Conservation (phyloP, 2,113 vertebrate species). For the Rousettus leschenaultii region DNA sequence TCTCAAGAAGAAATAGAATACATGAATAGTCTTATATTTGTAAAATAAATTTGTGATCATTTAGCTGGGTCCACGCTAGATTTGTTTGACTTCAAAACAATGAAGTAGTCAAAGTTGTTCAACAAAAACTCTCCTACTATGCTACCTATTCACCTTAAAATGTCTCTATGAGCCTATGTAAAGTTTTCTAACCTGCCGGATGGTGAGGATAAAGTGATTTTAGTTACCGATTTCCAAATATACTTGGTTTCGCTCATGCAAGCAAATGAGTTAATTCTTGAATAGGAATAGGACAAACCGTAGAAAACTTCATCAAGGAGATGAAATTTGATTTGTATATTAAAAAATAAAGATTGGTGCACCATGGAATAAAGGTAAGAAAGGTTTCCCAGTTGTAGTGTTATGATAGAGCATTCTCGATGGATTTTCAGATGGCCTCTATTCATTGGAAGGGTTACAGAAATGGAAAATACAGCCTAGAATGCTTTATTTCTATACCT, state of each 20-base stretch:
- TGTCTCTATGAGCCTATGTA: neutral
- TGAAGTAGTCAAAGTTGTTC: neutral
- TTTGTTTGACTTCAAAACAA: neutral
- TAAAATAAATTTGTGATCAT: neutral
- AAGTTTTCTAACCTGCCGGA: neutral
- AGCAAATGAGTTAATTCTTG: neutral
- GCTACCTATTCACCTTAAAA: neutral
- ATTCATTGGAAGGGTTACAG: neutral
- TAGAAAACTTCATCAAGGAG: neutral
- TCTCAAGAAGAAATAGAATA: neutral
- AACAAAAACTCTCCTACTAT: neutral
- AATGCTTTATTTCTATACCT: neutral
- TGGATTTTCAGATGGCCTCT: neutral
- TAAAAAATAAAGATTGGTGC: neutral
- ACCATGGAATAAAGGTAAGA: neutral
- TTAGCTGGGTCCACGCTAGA: neutral
- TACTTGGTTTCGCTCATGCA: neutral
- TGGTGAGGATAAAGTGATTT: neutral
- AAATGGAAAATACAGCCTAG: neutral
- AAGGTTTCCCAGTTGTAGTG: neutral
- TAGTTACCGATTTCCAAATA: neutral
- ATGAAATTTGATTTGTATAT: neutral
- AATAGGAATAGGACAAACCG: neutral
- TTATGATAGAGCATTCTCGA: neutral
- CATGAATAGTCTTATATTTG: neutral